A percentile compares a stretch with the other conserved stretches of the same genome.
Conservation (phyloP, 2,113 vertebrate genomes). For the Gasterosteus aculeatus region DNA sequence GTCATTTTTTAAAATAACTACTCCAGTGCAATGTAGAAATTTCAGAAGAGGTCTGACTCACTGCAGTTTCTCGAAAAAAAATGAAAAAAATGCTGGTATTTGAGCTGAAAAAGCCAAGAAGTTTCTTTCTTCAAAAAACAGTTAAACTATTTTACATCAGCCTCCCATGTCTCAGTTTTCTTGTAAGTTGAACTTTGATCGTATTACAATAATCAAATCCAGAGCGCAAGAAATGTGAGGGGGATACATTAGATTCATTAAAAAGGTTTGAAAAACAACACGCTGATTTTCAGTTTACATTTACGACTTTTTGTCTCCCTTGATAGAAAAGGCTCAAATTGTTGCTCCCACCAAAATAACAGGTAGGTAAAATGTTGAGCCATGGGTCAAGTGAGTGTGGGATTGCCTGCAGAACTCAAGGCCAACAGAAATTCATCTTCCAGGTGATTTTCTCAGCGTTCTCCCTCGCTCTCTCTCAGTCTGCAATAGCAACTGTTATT, state of each 20-base stretch:
- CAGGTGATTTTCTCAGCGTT: conserved; percentile 13
- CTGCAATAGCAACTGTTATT: conserved; percentile 31
- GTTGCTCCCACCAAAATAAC: conserved; percentile 19
- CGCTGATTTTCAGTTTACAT: conserved; percentile 1
- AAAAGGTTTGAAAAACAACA: neutral
- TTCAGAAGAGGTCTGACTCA: conserved; percentile 4
- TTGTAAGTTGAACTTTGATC: neutral
- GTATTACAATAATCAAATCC: neutral
- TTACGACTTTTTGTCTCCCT: neutral
- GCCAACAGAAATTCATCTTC: conserved; percentile 47
- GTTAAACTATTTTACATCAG: neutral
- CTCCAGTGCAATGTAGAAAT: neutral
- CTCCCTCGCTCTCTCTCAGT: neutral
- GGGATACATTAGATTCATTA: neutral
- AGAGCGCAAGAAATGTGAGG: neutral
- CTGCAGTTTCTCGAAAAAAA: neutral
- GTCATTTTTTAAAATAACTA: conserved; percentile 8
- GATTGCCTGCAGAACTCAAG: conserved; percentile 37
- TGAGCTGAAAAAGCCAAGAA: conserved; percentile 2
- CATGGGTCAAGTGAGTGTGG: conserved; percentile 37
- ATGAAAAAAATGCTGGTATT: neutral
- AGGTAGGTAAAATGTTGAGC: conserved; percentile 23
- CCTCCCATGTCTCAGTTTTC: too few species aligned
- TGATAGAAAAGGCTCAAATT: conserved; percentile 19
- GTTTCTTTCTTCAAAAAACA: neutral